Evolutionary conservation across 2,797 vertebrate species (phyloP).

Genomic region (Ctenosaura bakeri): DNA sequence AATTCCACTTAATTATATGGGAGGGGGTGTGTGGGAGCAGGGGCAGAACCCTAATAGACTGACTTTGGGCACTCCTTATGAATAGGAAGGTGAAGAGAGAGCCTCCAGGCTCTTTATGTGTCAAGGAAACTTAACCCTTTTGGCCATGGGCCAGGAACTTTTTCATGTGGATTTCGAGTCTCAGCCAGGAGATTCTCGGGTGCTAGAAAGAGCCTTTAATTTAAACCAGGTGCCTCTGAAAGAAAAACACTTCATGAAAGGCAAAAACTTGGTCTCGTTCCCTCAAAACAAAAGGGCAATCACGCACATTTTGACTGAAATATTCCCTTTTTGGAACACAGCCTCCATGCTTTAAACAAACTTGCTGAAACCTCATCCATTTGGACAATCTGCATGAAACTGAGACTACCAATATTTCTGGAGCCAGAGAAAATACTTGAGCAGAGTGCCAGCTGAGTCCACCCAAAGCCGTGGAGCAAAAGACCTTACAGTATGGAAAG

Average conservation of each 20-base stretch:
- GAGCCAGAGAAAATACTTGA: conserved; percentile 50
- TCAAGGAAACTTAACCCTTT: conserved; percentile 65
- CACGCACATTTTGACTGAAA: conserved; percentile 50
- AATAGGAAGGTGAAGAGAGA: conserved; percentile 49
- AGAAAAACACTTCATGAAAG: conserved; percentile 70
- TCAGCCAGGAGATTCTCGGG: conserved; percentile 75
- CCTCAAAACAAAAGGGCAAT: conserved; percentile 63
- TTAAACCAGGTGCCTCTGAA: conserved; percentile 78
- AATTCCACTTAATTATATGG: conserved; percentile 68
- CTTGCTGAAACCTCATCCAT: conserved; percentile 49
- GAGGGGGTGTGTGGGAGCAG: conserved; percentile 7
- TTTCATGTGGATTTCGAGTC: conserved; percentile 77
- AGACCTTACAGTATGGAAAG: conserved; percentile 43
- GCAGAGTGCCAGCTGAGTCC: conserved; percentile 44
- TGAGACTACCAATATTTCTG: conserved; percentile 44
- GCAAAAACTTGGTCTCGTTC: conserved; percentile 58
- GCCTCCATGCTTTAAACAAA: neutral
- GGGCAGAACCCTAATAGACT: conserved; percentile 65
- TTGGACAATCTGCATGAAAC: conserved; percentile 46
- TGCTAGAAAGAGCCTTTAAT: conserved; percentile 76
- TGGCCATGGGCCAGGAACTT: conserved; percentile 70
- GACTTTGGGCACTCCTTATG: conserved; percentile 50
- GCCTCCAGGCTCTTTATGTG: conserved; percentile 52
- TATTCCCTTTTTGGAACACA: conserved; percentile 41
- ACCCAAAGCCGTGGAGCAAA: conserved; percentile 39